Evolutionary conservation across 2,888 invertebrate species (phyloP).

Genomic region (Deilephila elpenor): DNA sequence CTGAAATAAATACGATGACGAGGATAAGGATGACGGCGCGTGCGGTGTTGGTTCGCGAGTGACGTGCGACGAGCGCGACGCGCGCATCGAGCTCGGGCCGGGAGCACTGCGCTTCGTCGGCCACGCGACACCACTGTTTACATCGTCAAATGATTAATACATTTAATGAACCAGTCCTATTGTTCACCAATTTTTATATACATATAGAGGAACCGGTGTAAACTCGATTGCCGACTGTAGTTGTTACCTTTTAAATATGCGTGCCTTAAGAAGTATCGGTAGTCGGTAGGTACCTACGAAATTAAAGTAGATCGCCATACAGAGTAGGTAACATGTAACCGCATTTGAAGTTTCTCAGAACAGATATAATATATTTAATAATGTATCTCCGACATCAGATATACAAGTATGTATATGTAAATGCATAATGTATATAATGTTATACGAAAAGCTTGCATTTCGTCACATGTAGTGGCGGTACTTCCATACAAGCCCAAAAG

Average conservation of each 20-base stretch:
- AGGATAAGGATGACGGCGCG: conserved; percentile 38
- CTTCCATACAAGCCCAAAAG: too few relatives aligned
- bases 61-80: conserved; percentile 35
- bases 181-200: not conserved
- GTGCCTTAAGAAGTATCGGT: not conserved
- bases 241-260: not conserved
- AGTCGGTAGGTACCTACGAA: too few relatives aligned
- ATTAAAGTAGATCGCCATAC: not conserved
- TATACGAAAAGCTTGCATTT: too few relatives aligned
- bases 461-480: too few relatives aligned
- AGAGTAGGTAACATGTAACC: not conserved
- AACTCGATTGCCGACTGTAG: not conserved
- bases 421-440: too few relatives aligned
- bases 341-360: not conserved
- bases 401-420: too few relatives aligned
- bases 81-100: conserved; percentile 5
- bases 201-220: not conserved
- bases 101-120: not conserved
- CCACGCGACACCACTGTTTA: not conserved
- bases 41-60: conserved; percentile 41
- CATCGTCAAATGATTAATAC: not conserved
- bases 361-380: not conserved
- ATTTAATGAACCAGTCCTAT: not conserved
- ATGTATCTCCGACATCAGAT: not conserved
- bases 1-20: conserved; percentile 44